Conservation (phyloP, 2,888 invertebrate species). For the Xanthorhoe designata region DNA sequence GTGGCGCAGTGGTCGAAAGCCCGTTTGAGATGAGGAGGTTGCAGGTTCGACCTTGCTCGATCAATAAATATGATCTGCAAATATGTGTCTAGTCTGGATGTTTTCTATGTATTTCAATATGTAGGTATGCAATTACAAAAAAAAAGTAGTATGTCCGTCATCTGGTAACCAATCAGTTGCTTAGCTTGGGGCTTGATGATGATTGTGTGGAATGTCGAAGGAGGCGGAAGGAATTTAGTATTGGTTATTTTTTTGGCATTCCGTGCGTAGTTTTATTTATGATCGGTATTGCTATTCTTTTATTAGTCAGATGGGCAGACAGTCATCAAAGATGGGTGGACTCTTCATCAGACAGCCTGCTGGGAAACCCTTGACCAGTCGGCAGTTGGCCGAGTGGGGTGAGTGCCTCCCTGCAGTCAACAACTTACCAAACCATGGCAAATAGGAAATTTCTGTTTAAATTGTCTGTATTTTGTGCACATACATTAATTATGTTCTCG, state of each 20-base stretch:
- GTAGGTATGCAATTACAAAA: too few species aligned
- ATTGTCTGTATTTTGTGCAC: neutral
- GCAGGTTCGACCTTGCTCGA: too few species aligned
- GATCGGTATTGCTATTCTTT: neutral
- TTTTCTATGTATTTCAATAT: too few species aligned
- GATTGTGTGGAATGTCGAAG: too few species aligned
- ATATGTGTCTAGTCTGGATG: too few species aligned
- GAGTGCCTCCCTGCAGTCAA: neutral
- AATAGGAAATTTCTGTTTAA: neutral
- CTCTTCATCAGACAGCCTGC: conserved; percentile 3
- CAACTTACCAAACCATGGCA: neutral
- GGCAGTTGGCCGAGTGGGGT: neutral
- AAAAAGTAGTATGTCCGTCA: too few species aligned
- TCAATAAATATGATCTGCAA: too few species aligned
- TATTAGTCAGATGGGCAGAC: neutral
- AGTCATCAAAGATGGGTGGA: neutral
- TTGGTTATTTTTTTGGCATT: neutral
- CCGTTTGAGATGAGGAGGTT: too few species aligned
- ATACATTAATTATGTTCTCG: too few species aligned
- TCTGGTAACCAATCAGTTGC: too few species aligned
- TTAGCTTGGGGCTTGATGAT: too few species aligned
- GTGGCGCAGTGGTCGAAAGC: too few species aligned
- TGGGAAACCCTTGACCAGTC: conserved; percentile 16
- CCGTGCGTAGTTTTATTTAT: neutral
- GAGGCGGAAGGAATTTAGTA: neutral